phyloP scores from a whole-genome alignment of 2,888 invertebrate genomes.

The Xestia sexstrigata region DNA sequence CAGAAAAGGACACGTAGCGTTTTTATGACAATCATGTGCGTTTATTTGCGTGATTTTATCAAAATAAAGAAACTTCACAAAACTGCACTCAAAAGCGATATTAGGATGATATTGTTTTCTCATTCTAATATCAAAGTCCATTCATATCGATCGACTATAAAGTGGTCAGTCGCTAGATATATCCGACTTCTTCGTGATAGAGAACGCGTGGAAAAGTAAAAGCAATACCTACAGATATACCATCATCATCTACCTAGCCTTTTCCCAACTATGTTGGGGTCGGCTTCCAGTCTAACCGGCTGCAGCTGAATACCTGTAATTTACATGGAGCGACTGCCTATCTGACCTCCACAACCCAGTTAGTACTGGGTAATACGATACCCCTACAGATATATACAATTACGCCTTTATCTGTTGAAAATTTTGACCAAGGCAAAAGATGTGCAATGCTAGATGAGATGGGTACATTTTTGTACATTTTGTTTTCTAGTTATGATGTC shows the following conservation, averaged over 20 bases:
- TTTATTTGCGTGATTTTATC: background rate
- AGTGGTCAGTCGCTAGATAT: background rate
- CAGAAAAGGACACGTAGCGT: too few species aligned
- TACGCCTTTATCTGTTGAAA: background rate
- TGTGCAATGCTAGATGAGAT: background rate
- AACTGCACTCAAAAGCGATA: conserved; percentile 2
- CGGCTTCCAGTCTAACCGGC: too few species aligned
- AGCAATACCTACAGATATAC: background rate
- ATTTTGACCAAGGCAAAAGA: background rate
- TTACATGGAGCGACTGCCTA: too few species aligned
- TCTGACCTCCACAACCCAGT: too few species aligned
- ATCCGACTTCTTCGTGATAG: conserved; percentile 5
- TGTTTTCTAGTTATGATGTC: too few species aligned
- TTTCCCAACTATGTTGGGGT: too few species aligned
- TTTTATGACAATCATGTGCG: too few species aligned
- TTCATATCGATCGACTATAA: background rate
- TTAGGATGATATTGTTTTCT: conserved; percentile 1
- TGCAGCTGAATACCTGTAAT: too few species aligned
- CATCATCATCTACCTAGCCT: too few species aligned
- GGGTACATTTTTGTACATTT: too few species aligned
- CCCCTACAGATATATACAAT: too few species aligned
- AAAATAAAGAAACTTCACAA: background rate
- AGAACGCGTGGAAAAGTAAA: background rate
- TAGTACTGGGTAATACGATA: too few species aligned
- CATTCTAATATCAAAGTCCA: conserved; percentile 31